phyloP scores from a whole-genome alignment of 2,113 vertebrate species.

The Anoura caudifer region DNA sequence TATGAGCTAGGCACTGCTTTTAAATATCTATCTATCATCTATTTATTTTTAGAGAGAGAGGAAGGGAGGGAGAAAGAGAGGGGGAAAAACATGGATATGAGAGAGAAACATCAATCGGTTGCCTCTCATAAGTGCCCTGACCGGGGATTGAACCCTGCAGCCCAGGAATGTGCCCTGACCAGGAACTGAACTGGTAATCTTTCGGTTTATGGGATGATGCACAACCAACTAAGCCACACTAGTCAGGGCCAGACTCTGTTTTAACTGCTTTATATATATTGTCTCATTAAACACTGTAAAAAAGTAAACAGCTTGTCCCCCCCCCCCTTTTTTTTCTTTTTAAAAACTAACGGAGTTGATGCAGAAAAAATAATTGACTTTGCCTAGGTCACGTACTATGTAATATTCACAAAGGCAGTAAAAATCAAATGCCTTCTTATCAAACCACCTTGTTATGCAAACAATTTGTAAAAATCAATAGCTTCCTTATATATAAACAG shows the following conservation, averaged over 20 bases:
- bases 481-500: neutral
- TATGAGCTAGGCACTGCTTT: neutral
- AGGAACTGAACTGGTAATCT: no score
- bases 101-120: no score
- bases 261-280: neutral
- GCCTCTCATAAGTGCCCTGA: no score
- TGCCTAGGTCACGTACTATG: neutral
- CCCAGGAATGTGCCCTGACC: no score
- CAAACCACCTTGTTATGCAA: neutral
- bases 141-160: no score
- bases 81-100: no score
- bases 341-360: neutral
- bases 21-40: no score
- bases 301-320: neutral
- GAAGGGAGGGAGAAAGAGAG: no score
- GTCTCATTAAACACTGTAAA: constrained; percentile 1
- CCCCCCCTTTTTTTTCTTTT: neutral
- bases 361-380: neutral
- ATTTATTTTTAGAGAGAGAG: no score
- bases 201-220: no score
- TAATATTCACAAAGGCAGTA: neutral
- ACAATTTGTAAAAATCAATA: neutral
- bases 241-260: neutral
- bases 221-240: no score
- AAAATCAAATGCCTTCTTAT: neutral